phyloP scores from a whole-genome alignment of 1,140 invertebrate species.

The Drosophila mojavensis region DNA sequence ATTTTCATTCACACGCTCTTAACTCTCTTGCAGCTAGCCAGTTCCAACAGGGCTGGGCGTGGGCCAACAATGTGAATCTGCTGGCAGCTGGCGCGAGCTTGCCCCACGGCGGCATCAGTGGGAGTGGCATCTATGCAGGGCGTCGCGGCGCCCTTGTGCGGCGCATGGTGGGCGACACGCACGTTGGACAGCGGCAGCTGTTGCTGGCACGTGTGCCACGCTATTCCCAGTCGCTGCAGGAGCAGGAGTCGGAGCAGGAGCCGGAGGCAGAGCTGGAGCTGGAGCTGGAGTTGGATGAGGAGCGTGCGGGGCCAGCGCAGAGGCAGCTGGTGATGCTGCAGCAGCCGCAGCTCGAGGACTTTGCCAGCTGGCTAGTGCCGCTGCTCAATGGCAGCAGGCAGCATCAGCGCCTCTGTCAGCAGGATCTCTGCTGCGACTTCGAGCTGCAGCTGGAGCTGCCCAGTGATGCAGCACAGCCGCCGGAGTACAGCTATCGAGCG shows the following conservation, averaged over 20 bases:
- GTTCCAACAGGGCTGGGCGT: slow-evolving; percentile 86
- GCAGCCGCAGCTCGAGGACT: slow-evolving; percentile 52
- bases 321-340: slow-evolving; percentile 46
- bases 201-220: slow-evolving; percentile 84
- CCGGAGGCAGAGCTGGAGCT: neutral
- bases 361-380: slow-evolving; percentile 45
- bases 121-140: slow-evolving; percentile 87
- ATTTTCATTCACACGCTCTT: neutral
- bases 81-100: slow-evolving; percentile 86
- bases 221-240: slow-evolving; percentile 43
- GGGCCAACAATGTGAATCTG: slow-evolving; percentile 86
- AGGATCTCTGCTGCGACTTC: slow-evolving; percentile 68
- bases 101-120: slow-evolving; percentile 85
- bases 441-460: slow-evolving; percentile 13
- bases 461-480: neutral
- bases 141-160: slow-evolving; percentile 84
- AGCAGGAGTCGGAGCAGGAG: slow-evolving; percentile 36
- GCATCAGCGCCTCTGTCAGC: slow-evolving; percentile 47
- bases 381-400: slow-evolving; percentile 15
- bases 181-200: slow-evolving; percentile 77
- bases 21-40: slow-evolving; percentile 84
- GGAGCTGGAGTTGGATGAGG: slow-evolving; percentile 7
- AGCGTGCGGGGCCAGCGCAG: neutral
- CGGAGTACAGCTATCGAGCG: slow-evolving; percentile 70
- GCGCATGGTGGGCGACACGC: slow-evolving; percentile 83